A percentile compares a stretch with the other conserved stretches of the same genome.
Conservation (phyloP, 2,888 invertebrate species). For the Drosophila longiperda region DNA sequence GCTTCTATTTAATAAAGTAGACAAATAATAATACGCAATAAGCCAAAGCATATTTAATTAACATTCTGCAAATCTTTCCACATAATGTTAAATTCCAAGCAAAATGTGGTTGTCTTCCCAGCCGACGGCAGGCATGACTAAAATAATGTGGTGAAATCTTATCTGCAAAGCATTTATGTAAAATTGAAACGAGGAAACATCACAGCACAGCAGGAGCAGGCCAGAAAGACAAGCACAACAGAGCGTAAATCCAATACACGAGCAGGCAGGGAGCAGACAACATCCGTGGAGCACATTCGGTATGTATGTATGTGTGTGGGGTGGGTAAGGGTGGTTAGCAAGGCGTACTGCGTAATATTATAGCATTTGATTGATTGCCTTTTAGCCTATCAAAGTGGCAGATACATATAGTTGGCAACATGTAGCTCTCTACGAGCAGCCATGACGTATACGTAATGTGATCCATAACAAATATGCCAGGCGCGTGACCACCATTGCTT, state of each 20-base stretch:
- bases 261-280: constrained; percentile 7
- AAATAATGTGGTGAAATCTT: constrained; percentile 53
- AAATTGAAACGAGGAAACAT: constrained; percentile 72
- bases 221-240: constrained; percentile 9
- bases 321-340: background rate
- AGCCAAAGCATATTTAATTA: background rate
- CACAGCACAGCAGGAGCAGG: background rate
- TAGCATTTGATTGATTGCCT: constrained; percentile 74
- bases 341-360: constrained; percentile 62
- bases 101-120: background rate
- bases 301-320: background rate
- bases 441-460: constrained; percentile 67
- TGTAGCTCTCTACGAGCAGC: constrained; percentile 10
- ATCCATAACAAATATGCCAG: constrained; percentile 66
- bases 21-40: background rate
- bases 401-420: constrained; percentile 41
- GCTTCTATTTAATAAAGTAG: background rate
- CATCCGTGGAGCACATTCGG: background rate
- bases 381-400: constrained; percentile 47
- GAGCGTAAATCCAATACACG: constrained; percentile 16
- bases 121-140: constrained; percentile 8
- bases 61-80: background rate
- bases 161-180: constrained; percentile 56
- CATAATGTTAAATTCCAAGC: background rate
- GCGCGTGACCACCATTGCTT: constrained; percentile 59